A percentile compares a stretch with the other conserved stretches of the same genome.
These are phyloP conservation scores for Drosophila chauvacae DNA, from an alignment of 1,140 invertebrate species.

Conservation along the genomic window DNA sequence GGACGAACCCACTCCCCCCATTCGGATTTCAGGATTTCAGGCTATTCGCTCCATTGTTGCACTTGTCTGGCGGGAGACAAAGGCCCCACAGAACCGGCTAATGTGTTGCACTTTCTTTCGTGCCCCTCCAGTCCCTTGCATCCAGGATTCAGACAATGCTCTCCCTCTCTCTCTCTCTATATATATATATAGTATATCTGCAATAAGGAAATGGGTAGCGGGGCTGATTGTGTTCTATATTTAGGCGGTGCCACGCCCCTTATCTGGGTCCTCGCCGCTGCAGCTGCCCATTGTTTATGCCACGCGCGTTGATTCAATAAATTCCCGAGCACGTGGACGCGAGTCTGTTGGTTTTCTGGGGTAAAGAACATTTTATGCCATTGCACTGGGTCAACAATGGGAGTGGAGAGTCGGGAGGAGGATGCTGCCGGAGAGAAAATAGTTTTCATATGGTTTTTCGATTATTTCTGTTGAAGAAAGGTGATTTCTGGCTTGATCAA, in stretches of 20 bases:
- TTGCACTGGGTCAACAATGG: constrained; percentile 11
- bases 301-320: constrained; percentile 70
- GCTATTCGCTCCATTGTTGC: constrained; percentile 45
- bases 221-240: constrained; percentile 53
- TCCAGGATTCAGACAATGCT: constrained; percentile 44
- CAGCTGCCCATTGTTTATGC: constrained; percentile 65
- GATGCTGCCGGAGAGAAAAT: background rate
- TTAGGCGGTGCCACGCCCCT: constrained; percentile 54
- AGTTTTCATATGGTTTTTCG: background rate
- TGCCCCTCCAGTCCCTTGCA: constrained; percentile 2
- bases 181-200: constrained; percentile 11
- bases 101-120: constrained; percentile 69
- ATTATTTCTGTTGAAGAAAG: background rate
- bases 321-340: constrained; percentile 45
- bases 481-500: too few relatives aligned
- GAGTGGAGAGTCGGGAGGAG: background rate
- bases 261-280: constrained; percentile 27
- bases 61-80: constrained; percentile 53
- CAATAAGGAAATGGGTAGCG: constrained; percentile 41
- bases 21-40: constrained; percentile 20
- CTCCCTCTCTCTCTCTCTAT: background rate
- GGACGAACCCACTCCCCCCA: constrained; percentile 13
- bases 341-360: constrained; percentile 38
- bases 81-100: constrained; percentile 57
- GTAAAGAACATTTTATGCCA: constrained; percentile 18